Evolutionary conservation across 2,113 vertebrate genomes (phyloP).

Genomic region (Corythoichthys intestinalis): DNA sequence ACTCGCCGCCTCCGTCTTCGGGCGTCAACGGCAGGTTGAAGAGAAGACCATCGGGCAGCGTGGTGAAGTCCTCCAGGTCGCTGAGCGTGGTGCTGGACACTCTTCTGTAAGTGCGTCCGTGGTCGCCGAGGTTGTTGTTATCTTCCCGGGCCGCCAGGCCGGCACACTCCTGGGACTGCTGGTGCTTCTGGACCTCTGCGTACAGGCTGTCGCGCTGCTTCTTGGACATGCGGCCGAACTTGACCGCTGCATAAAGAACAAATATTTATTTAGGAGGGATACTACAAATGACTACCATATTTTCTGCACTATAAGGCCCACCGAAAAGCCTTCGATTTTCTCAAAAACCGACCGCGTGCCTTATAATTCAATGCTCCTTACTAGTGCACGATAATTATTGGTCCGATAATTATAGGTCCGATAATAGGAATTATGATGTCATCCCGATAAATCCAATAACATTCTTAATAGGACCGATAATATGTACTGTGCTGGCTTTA

Average conservation of each 20-base stretch:
- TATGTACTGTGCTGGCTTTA: too few relatives aligned
- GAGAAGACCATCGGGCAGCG: conserved; percentile 79
- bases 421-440: too few relatives aligned
- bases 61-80: conserved; percentile 81
- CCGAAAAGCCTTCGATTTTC: too few relatives aligned
- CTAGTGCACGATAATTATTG: too few relatives aligned
- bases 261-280: neutral
- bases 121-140: conserved; percentile 46
- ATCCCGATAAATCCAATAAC: too few relatives aligned
- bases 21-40: conserved; percentile 86
- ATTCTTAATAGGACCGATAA: too few relatives aligned
- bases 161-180: conserved; percentile 78
- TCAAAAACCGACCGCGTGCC: too few relatives aligned
- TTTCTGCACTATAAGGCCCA: too few relatives aligned
- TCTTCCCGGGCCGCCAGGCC: conserved; percentile 53
- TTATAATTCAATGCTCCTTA: too few relatives aligned
- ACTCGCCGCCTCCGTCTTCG: conserved; percentile 70
- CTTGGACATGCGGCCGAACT: conserved; percentile 94
- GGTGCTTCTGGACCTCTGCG: conserved; percentile 89
- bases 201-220: conserved; percentile 91
- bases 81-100: conserved; percentile 76
- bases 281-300: too few relatives aligned
- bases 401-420: too few relatives aligned
- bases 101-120: conserved; percentile 73
- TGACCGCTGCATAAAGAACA: conserved; percentile 74